Conservation (phyloP, 2,113 vertebrate species). For the Nycticorax nycticorax region DNA sequence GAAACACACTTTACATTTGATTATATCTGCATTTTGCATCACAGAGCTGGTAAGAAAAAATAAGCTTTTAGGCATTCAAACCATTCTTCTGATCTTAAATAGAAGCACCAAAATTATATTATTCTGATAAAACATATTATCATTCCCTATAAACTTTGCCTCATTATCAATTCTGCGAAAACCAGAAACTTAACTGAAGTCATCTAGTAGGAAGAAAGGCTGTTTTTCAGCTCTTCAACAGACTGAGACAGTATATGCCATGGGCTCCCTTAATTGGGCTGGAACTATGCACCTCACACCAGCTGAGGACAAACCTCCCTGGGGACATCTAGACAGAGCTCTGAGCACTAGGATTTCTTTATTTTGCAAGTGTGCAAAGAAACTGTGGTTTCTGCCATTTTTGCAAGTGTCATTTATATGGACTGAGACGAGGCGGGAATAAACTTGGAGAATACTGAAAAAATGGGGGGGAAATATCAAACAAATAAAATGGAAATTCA, state of each 20-base stretch:
- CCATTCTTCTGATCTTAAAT: background rate
- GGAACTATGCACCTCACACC: background rate
- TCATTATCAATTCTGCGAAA: background rate
- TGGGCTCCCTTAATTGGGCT: background rate
- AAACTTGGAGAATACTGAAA: background rate
- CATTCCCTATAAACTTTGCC: background rate
- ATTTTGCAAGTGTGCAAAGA: background rate
- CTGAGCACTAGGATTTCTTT: background rate
- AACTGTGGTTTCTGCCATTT: background rate
- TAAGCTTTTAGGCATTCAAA: background rate
- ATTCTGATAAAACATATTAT: background rate
- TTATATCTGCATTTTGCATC: background rate
- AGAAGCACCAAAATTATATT: background rate
- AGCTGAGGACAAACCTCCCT: background rate
- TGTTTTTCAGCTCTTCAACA: background rate
- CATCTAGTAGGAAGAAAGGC: background rate
- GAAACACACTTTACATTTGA: background rate
- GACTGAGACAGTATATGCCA: background rate
- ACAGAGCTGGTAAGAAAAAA: background rate
- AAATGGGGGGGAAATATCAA: background rate
- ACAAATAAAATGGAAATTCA: background rate
- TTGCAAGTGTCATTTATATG: background rate
- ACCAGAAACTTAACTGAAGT: rapidly evolving
- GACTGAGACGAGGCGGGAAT: background rate
- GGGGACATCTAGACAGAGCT: background rate